These are phyloP conservation scores for Callocephalon fimbriatum DNA, from an alignment of 2,113 vertebrate genomes.

Conservation along the genomic window DNA sequence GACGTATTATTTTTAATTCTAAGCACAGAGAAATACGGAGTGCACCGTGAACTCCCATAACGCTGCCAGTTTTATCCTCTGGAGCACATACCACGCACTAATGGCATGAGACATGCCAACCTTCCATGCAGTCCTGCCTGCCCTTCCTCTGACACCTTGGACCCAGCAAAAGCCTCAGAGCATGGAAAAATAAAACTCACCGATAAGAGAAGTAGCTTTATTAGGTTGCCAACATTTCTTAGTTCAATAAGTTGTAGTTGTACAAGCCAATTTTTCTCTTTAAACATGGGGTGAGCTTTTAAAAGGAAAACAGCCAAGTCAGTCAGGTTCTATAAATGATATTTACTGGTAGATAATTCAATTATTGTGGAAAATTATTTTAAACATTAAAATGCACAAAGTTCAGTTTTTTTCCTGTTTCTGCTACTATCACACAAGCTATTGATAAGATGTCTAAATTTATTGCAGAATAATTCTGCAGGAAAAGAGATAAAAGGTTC, in stretches of 20 bases:
- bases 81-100: background rate
- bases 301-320: constrained; percentile 39
- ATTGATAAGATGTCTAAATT: constrained; percentile 99
- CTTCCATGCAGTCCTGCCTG: background rate
- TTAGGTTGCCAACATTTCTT: background rate
- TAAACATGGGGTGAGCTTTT: constrained; percentile 65
- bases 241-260: background rate
- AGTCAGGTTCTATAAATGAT: constrained; percentile 67
- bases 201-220: background rate
- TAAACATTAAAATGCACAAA: constrained; percentile 91
- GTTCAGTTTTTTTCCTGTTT: constrained; percentile 89
- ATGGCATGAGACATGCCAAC: background rate
- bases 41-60: background rate
- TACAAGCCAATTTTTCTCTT: constrained; percentile 37
- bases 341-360: constrained; percentile 87
- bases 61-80: background rate
- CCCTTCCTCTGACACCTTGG: background rate
- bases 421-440: constrained; percentile 94
- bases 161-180: background rate
- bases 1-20: background rate
- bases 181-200: background rate
- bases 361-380: constrained; percentile 97
- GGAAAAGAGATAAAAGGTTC: constrained; percentile 99
- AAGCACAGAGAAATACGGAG: background rate
- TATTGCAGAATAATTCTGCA: constrained; percentile 99